Evolutionary conservation across 2,113 vertebrate genomes (phyloP).

Genomic region (Stercorarius parasiticus): DNA sequence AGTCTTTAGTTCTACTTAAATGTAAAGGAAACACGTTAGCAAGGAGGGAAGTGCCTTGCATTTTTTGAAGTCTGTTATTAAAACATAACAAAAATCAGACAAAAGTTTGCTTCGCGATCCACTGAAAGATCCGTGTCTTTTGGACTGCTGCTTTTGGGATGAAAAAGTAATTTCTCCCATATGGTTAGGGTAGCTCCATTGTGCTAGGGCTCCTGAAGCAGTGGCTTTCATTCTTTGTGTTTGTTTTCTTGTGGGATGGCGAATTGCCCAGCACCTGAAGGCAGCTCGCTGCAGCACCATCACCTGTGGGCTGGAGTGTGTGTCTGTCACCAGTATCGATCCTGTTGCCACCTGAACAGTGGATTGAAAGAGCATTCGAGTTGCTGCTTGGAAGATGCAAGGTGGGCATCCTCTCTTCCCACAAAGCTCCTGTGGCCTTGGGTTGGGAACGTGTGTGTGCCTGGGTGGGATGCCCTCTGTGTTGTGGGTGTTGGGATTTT

Average conservation of each 20-base stretch:
- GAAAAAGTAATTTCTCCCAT: slow-evolving; percentile 4
- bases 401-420: background rate
- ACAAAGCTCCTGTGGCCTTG: background rate
- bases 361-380: background rate
- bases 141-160: background rate
- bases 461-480: background rate
- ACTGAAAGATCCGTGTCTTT: background rate
- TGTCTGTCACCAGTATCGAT: background rate
- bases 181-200: background rate
- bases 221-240: background rate
- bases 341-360: background rate
- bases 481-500: background rate
- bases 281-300: background rate
- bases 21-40: background rate
- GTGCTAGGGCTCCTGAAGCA: background rate
- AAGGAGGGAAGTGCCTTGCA: slow-evolving; percentile 33
- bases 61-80: slow-evolving; percentile 32
- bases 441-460: background rate
- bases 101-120: background rate
- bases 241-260: slow-evolving; percentile 19
- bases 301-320: accelerated
- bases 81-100: slow-evolving; percentile 14
- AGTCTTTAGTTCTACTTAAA: slow-evolving; percentile 37
- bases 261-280: background rate
- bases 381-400: background rate